Percentiles rank a stretch among this genome's conserved stretches.
Evolutionary conservation across 2,113 vertebrate species (phyloP).

Genomic region (Pelecanus crispus): DNA sequence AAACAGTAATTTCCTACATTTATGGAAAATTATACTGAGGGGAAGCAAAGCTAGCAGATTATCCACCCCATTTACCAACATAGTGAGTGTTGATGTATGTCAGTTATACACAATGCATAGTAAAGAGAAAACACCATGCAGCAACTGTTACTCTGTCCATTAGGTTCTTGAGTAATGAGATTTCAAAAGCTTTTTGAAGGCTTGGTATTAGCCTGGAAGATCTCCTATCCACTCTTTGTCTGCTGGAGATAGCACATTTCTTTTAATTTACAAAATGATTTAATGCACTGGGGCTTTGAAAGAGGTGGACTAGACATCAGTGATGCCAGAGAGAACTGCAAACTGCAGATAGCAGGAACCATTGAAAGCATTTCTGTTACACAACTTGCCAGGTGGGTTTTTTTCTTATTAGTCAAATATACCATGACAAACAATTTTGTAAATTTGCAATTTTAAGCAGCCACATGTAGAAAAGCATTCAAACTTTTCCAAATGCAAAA

Average conservation of each 20-base stretch:
- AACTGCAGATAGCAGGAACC: not conserved
- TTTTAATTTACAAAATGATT: constrained; percentile 16
- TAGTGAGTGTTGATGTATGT: not conserved
- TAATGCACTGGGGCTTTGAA: not conserved
- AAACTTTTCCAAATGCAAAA: not conserved
- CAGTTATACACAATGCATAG: not conserved
- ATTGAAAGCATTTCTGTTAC: not conserved
- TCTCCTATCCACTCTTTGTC: not conserved
- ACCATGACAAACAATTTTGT: not conserved
- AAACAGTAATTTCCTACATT: not conserved
- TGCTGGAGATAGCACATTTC: not conserved
- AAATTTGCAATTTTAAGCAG: not conserved
- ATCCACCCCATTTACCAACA: not conserved
- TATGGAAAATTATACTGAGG: not conserved
- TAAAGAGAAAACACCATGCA: not conserved
- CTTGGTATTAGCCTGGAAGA: not conserved
- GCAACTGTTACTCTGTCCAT: not conserved
- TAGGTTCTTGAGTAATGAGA: constrained; percentile 1
- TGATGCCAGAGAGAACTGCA: not conserved
- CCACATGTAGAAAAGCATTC: not conserved
- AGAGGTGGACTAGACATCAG: not conserved
- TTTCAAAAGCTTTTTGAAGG: constrained; percentile 22
- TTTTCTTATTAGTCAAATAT: not conserved
- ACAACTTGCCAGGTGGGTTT: not conserved
- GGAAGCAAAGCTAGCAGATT: not conserved